A percentile compares a stretch with the other conserved stretches of the same genome.
These are phyloP conservation scores for Enteromius unitaeniatus DNA, from an alignment of 2,797 vertebrate genomes.

Conservation along the genomic window DNA sequence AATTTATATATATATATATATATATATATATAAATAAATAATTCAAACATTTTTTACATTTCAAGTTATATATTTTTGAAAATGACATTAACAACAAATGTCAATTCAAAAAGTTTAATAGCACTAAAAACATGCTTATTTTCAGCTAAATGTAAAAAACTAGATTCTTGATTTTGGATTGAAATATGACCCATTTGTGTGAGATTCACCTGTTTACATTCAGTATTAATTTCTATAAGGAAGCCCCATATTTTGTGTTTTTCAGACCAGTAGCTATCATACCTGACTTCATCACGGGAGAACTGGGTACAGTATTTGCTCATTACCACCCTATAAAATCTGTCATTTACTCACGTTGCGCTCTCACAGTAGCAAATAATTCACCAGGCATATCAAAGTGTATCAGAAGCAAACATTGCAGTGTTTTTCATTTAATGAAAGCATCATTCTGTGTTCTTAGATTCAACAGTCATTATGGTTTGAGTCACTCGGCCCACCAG, in stretches of 20 bases:
- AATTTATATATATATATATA: too few species aligned
- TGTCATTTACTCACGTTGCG: neutral
- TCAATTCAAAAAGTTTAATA: neutral
- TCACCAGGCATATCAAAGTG: slow-evolving; percentile 21
- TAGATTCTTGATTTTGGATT: neutral
- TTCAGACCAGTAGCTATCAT: neutral
- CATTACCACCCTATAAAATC: neutral
- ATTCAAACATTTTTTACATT: too few species aligned
- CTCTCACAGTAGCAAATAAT: slow-evolving; percentile 35
- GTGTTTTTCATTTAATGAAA: slow-evolving; percentile 24
- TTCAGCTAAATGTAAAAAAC: neutral
- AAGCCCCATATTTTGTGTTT: slow-evolving; percentile 2
- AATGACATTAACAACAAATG: neutral
- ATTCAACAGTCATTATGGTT: slow-evolving; percentile 42
- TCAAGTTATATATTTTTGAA: neutral
- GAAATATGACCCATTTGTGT: neutral
- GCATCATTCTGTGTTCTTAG: slow-evolving; percentile 22
- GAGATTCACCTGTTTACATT: slow-evolving; percentile 3
- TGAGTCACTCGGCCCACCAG: slow-evolving; percentile 46
- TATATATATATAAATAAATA: too few species aligned
- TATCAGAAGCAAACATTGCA: slow-evolving; percentile 14
- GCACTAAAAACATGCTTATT: neutral
- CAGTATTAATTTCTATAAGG: neutral
- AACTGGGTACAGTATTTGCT: neutral
- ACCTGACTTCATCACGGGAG: neutral